Percentiles rank a stretch among this genome's conserved stretches.
Evolutionary conservation across 2,888 invertebrate genomes (phyloP).

Genomic region (Nomada hirtipes): DNA sequence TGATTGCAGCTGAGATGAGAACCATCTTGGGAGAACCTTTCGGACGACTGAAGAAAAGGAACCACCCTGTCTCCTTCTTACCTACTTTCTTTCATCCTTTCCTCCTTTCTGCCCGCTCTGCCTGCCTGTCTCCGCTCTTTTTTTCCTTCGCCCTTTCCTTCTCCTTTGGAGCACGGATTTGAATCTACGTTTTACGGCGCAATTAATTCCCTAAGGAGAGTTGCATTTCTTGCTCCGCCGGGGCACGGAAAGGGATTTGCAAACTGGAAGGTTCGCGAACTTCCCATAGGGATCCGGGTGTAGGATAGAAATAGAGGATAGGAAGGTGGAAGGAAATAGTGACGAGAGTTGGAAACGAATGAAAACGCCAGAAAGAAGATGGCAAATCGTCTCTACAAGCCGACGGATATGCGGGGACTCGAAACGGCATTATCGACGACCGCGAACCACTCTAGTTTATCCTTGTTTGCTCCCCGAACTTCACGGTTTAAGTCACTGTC

Average conservation of each 20-base stretch:
- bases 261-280: constrained; percentile 66
- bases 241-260: constrained; percentile 77
- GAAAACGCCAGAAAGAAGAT: constrained; percentile 40
- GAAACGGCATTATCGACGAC: constrained; percentile 65
- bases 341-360: background rate
- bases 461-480: constrained; percentile 35
- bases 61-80: constrained; percentile 29
- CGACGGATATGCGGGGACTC: constrained; percentile 58
- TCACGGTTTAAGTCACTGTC: constrained; percentile 47
- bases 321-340: constrained; percentile 24
- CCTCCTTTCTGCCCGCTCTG: background rate
- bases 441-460: constrained; percentile 56
- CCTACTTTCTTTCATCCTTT: constrained; percentile 11
- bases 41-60: constrained; percentile 71
- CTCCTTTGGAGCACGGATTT: constrained; percentile 79
- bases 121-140: constrained; percentile 13
- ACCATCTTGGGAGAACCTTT: constrained; percentile 78
- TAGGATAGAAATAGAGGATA: constrained; percentile 41
- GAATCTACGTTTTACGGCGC: constrained; percentile 81
- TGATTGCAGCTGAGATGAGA: constrained; percentile 79
- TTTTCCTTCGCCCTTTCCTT: constrained; percentile 46
- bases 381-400: constrained; percentile 65
- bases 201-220: constrained; percentile 81
- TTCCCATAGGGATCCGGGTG: constrained; percentile 59
- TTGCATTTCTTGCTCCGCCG: constrained; percentile 76